Evolutionary conservation across 2,113 vertebrate species (phyloP).

Genomic region (Phalacrocorax aristotelis): DNA sequence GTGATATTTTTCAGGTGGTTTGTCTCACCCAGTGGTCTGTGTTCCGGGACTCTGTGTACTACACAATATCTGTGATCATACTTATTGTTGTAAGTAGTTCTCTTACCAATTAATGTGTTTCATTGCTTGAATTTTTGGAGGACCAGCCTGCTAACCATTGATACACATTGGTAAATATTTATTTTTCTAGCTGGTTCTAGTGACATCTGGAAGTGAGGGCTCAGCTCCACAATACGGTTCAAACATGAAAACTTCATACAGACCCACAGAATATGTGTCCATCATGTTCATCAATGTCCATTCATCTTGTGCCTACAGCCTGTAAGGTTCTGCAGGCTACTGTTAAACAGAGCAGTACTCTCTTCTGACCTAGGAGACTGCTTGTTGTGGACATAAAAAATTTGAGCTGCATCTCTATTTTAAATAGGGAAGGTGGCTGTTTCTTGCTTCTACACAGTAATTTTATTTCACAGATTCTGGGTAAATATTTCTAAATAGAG

Average conservation of each 20-base stretch:
- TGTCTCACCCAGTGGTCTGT: constrained; percentile 92
- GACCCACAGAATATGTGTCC: neutral
- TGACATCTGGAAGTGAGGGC: neutral
- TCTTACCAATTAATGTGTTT: neutral
- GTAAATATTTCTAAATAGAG: neutral
- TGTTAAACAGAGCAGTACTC: neutral
- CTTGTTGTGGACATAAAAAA: neutral
- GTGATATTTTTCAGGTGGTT: constrained; percentile 83
- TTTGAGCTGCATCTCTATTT: neutral
- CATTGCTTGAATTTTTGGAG: neutral
- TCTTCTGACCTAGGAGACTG: neutral
- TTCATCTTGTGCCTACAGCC: neutral
- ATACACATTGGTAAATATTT: neutral
- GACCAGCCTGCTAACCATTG: neutral
- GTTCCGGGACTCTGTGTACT: constrained; percentile 93
- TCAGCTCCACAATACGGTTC: neutral
- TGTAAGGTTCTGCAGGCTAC: neutral
- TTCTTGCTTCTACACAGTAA: neutral
- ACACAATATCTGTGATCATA: constrained; percentile 87
- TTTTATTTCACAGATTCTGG: neutral
- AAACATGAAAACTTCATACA: neutral
- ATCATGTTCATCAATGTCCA: neutral
- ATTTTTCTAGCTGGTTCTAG: neutral
- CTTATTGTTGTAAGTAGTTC: constrained; percentile 89
- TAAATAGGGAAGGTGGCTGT: neutral